Base-by-base conservation (phyloP, 2,888 invertebrate species). In the Xestia rhomboidea region DNA sequence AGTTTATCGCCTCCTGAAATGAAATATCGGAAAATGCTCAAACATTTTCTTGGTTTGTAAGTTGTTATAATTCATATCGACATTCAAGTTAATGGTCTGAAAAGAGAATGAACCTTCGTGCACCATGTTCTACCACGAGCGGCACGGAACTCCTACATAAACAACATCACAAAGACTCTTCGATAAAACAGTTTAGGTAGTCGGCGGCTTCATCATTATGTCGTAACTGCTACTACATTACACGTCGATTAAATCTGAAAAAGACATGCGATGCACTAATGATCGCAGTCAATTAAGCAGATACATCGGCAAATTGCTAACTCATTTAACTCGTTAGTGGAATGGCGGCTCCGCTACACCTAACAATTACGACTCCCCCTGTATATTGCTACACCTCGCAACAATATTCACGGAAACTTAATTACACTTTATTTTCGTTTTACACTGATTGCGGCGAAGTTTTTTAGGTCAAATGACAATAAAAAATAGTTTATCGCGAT, bases 391-490 rank as follows among this genome's bases (percentile, higher is more conserved):
- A 89, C 80, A 83, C 72, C 77, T 85, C 70, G 81, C 81, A 67
- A 78, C 83, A 72, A 78, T 77, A 82, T 81, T 83, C 80, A 79
- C 64, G 76, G 73, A 79, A 81, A 79, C 87, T 73, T 87, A 86
- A 90, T 89, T 88, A 86, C 82, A 83, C 87, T 88, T 89, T 77
- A 67, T 84, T 88, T 84, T 79, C 60, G 67, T 82, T 85, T 82
- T 62, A 79, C 70, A 73, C 64, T 81, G 79, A 83, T 81, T 88
- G 77, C 66, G 67, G 73, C 78, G 34, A 78, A 83, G 54, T 75
- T 79, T 81, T 85, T 82, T 77, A 87, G 85, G 85, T 85, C 84
- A 88, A 88, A 81, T 87, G 80, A 85, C 84, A 81, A 84, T 88
- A 82, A 83, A 81, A 81, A 77, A 82, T 84, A 71, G 73, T 83